Evolutionary conservation across 35 echinoderm and acorn worm species (phyloP), one percentile per base, ranked within the genome.

Genomic region (Apostichopus parvimensis): DNA sequence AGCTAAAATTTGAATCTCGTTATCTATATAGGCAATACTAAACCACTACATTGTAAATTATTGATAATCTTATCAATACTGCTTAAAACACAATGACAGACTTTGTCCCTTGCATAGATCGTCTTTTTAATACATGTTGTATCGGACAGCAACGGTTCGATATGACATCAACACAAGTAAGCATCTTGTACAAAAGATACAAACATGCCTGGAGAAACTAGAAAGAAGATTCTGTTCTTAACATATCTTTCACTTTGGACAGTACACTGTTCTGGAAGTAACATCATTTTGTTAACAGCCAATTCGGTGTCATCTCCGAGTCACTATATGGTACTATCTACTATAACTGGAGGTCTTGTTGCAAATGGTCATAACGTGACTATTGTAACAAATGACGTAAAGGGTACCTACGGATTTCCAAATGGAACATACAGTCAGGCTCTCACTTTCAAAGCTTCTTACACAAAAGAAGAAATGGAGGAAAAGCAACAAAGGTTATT

Each of bases 341-440:
- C 90, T 17, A 61, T 92, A 59, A 79, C 76, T 61, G 78, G 78
- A 62, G 76, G 68, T 21, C 73, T 90, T 9, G 68, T 90, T 24
- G 77, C 88, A 5, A 73, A 70, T 76, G 65, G 70, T 15, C 88
- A 90, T 18, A 90, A 90, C 73, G 88, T 90, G n/a, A 90, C 88
- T 9, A 6, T 90, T 11, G 66, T 90, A 45, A 90, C 88, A 18
- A 78, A 90, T 45, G 73, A 75, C 71, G 53, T 20, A 5, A 75
- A 78, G 56, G 88, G 73, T 17, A 77, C 28, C 1, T 54, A 75
- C 6, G 88, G 88, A 45, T 90, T 90, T 78, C 66, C 66, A 78
- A 90, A 90, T 57, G 71, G 71, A 77, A 77, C 88, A 55, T 75
- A 18, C 53, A 77, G 25, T 8, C 66, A 90, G 9, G 53, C 24